phyloP scores from a whole-genome alignment of 2,888 invertebrate genomes.

The Sarcophaga variegata region DNA sequence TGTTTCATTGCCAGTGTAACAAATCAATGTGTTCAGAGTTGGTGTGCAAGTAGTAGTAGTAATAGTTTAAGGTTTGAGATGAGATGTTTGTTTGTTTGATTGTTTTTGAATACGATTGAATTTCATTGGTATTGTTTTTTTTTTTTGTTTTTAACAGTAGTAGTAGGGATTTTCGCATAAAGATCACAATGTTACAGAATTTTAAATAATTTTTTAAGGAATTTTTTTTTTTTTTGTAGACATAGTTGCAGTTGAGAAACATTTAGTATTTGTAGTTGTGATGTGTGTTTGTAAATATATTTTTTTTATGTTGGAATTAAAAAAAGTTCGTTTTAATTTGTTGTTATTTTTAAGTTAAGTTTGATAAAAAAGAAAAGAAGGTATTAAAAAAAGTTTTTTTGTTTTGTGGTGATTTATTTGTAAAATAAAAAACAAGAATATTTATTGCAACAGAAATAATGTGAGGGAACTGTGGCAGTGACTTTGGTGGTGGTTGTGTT shows the following conservation, averaged over 20 bases:
- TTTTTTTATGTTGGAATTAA: neutral
- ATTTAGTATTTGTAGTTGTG: constrained; percentile 51
- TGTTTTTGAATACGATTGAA: constrained; percentile 21
- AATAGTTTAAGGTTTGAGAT: neutral
- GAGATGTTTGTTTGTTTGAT: neutral
- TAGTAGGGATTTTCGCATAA: constrained; percentile 29
- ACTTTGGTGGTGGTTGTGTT: too few relatives aligned
- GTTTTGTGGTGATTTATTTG: neutral
- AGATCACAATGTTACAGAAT: constrained; percentile 32
- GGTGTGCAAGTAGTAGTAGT: constrained; percentile 26
- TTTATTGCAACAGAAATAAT: too few relatives aligned
- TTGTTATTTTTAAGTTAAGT: constrained; percentile 15
- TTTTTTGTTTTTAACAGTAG: constrained; percentile 1
- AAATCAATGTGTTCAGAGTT: constrained; percentile 37
- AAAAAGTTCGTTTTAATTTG: constrained; percentile 5
- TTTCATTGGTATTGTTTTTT: constrained; percentile 27
- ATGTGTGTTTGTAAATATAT: constrained; percentile 42
- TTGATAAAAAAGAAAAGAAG: too few relatives aligned
- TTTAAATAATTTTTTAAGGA: constrained; percentile 16
- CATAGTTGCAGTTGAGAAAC: constrained; percentile 68
- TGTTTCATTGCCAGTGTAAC: constrained; percentile 52
- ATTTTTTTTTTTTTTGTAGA: constrained; percentile 44
- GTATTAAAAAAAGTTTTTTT: constrained; percentile 31
- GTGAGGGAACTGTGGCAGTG: too few relatives aligned
- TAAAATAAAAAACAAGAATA: too few relatives aligned